A percentile compares a stretch with the other conserved stretches of the same genome.
phyloP scores from a whole-genome alignment of 2,888 invertebrate species.

The Aporophyla nigra region DNA sequence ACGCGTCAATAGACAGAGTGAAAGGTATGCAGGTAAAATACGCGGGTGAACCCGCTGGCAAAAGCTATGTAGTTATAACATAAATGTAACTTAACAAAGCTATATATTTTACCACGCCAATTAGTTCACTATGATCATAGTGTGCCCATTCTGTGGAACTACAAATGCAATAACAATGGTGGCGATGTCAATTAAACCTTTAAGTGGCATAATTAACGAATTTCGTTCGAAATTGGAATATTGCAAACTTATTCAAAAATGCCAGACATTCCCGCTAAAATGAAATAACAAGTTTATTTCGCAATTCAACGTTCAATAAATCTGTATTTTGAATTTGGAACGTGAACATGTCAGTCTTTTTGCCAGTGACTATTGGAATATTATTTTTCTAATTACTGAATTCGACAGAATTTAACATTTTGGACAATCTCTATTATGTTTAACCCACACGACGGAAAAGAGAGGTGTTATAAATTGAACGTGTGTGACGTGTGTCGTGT shows the following conservation, averaged over 20 bases:
- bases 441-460: too few species aligned
- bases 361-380: not conserved
- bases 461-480: too few species aligned
- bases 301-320: conserved; percentile 35
- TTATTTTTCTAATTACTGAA: not conserved
- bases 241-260: conserved; percentile 43
- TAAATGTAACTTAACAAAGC: not conserved
- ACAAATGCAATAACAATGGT: conserved; percentile 12
- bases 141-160: not conserved
- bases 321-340: conserved; percentile 45
- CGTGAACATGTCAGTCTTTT: conserved; percentile 7
- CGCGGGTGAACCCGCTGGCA: too few species aligned
- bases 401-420: not conserved
- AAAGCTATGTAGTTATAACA: not conserved
- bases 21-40: too few species aligned
- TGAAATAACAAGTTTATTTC: conserved; percentile 35
- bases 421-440: not conserved
- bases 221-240: conserved; percentile 26
- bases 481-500: too few species aligned
- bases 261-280: conserved; percentile 20
- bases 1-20: too few species aligned
- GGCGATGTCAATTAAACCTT: conserved; percentile 10
- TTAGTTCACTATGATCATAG: not conserved
- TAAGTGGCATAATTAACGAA: conserved; percentile 40
- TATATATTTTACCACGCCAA: not conserved